Base-by-base conservation (phyloP, 2,797 vertebrate species). In the Mycteria americana region DNA sequence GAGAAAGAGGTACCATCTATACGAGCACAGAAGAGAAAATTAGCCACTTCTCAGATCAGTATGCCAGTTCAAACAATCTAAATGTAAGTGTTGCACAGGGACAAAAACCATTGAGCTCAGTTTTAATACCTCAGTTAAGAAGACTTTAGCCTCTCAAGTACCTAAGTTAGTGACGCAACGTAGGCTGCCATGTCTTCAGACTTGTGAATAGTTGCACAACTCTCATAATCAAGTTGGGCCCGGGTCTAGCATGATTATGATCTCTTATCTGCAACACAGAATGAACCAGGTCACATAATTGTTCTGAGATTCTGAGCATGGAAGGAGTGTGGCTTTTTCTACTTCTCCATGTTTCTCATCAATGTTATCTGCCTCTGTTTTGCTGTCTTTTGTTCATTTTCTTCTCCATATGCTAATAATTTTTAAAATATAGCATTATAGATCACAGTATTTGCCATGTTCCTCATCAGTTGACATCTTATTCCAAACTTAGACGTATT, bases 101-200 rank as follows among this genome's bases (percentile, higher is more conserved):
- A 48, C 11, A 68, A 75, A 83, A 30, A 1, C 1, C 30, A 30
- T 3, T 2, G 3, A 80, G 6, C 17, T 68, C 24, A 57, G 33
- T 46, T 41, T 78, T 75, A 35, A 39, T 39, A 51, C 7, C 11
- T 70, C 1, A 1, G 18, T 70, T 67, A 64, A 74, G 43, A 92
- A 92, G 25, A 37, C 10, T 79, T 68, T 22, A 41, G 7, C 59
- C 16, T 64, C 22, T 63, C 18, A 51, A 35, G 5, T 46, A 27
- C 13, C 13, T n/a, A 62, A 63, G 9, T 39, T 88, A 56, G 9
- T 3, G 3, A 27, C 0, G 1, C 4, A 2, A 8, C 48, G 13
- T 23, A 73, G 25, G 35, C 13, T 73, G 15, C 6, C 27, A 15
- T 7, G 11, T 39, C 62, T 89, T 63, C 53, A 85, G 27, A 53